Evolutionary conservation across 2,797 vertebrate genomes (phyloP), one percentile per base, ranked within the genome.

Genomic region (Coracias cyanogaster): DNA sequence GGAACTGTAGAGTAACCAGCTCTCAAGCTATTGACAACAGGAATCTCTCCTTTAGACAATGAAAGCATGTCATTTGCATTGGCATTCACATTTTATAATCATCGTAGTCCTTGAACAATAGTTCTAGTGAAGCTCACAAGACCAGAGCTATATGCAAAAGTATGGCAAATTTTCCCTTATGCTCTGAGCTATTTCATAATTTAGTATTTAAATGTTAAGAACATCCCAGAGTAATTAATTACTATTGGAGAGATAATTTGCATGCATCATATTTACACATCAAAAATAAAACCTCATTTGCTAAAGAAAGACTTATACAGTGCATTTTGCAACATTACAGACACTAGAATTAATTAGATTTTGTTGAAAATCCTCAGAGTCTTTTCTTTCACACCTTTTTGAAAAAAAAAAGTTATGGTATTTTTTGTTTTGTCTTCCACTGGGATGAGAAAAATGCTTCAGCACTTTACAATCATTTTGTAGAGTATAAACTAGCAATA

Each of bases 281-380:
- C 35, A 94, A 95, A 94, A 97, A 41, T 78, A 94, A 89, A 86
- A 66, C 54, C 46, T 93, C 80, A 95, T 96, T 97, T 97, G 91
- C 72, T 86, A 82, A 92, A 95, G 79, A n/a, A 94, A 95, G 18
- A 5, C 43, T 91, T 94, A 77, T 22, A 80, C 67, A 85, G 41
- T 69, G 48, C 78, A 83, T 86, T 86, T 88, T 89, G 64, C 67
- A 93, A 67, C 24, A 41, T 87, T 92, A 78, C 22, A 70, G 28
- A 19, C 41, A 74, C 15, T 45, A 77, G 92, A 97, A 96, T 96
- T 98, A 97, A 97, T 97, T 93, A 95, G 41, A 61, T 78, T 24
- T 48, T 76, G 16, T n/a, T 93, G 83, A 83, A 94, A 95, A 93
- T 96, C 93, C 91, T 94, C 37, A 21, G 92, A 95, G 94, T 20